Percentiles rank a stretch among this genome's conserved stretches.
phyloP scores from a whole-genome alignment of 2,797 vertebrate genomes.

The Ciconia nigra region DNA sequence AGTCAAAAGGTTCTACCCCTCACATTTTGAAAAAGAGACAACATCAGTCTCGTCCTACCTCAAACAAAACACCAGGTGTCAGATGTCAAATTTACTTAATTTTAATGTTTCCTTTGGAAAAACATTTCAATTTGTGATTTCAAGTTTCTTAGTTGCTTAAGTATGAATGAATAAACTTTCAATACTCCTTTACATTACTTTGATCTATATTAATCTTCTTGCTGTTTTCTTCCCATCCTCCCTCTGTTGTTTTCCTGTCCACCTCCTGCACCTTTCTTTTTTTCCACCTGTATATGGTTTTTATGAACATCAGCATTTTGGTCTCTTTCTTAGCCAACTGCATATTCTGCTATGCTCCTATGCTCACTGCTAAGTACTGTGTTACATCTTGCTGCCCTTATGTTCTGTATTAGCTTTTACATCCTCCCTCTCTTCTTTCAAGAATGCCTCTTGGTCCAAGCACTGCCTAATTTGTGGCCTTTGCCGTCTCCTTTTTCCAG shows the following conservation, averaged over 20 bases:
- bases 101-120: background rate
- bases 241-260: background rate
- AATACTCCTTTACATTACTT: background rate
- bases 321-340: background rate
- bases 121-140: background rate
- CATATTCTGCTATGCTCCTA: background rate
- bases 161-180: background rate
- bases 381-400: background rate
- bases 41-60: background rate
- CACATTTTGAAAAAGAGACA: background rate
- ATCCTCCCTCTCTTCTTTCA: background rate
- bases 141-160: background rate
- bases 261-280: background rate
- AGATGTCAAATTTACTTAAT: background rate
- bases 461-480: background rate
- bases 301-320: background rate
- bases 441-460: background rate
- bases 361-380: background rate
- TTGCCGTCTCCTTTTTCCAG: accelerated
- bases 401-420: background rate
- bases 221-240: background rate
- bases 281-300: background rate
- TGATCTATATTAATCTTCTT: background rate
- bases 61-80: background rate
- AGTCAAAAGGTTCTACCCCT: background rate